These are phyloP conservation scores for Podarcis raffonei DNA, from an alignment of 2,113 vertebrate species.

Conservation along the genomic window DNA sequence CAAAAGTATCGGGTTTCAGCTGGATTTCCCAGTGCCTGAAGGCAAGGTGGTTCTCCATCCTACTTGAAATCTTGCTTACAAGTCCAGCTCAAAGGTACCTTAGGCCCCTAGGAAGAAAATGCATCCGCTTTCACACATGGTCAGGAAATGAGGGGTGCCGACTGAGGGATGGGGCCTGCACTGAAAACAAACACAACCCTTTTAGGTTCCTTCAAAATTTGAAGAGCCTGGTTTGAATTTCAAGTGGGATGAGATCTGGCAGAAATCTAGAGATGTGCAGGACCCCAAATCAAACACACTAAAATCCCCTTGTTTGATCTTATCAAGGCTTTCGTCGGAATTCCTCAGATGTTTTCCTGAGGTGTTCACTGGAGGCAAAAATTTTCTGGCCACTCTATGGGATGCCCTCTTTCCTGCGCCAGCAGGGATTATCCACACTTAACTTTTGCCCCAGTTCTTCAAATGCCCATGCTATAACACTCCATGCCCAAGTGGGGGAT, in stretches of 20 bases:
- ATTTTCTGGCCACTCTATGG: not conserved
- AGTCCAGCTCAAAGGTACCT: not conserved
- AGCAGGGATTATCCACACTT: too few species aligned
- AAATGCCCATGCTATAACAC: too few species aligned
- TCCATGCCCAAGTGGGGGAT: too few species aligned
- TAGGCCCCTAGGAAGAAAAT: not conserved
- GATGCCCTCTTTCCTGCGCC: not conserved
- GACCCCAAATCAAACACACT: not conserved
- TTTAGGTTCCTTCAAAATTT: not conserved
- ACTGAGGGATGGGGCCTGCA: not conserved
- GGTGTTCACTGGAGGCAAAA: not conserved
- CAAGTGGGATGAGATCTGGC: not conserved
- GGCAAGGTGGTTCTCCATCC: not conserved
- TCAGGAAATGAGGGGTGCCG: not conserved
- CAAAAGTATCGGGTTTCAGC: not conserved
- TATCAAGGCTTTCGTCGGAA: not conserved
- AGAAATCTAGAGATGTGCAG: not conserved
- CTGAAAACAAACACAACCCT: not conserved
- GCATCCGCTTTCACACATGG: not conserved
- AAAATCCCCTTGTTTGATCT: not conserved
- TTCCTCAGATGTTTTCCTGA: not conserved
- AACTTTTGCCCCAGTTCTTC: too few species aligned
- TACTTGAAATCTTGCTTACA: not conserved
- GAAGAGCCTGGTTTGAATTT: not conserved
- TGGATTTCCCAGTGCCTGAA: not conserved